Conservation (phyloP, 2,113 vertebrate species). For the Arenaria interpres region DNA sequence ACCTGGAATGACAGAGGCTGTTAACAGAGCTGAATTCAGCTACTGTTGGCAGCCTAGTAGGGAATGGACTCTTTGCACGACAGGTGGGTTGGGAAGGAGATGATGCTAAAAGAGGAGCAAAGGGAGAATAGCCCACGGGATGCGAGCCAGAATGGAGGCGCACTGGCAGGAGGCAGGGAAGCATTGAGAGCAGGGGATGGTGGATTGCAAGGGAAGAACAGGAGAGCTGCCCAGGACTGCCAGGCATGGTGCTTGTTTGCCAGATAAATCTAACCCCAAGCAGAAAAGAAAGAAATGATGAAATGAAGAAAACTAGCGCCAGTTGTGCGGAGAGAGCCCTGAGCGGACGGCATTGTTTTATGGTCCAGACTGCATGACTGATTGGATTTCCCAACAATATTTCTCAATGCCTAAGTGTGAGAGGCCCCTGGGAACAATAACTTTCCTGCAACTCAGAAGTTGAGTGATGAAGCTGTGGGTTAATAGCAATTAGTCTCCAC, state of each 20-base stretch:
- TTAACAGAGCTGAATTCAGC: neutral
- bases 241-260: neutral
- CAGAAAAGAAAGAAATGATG: neutral
- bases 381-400: conserved; percentile 27
- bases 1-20: neutral
- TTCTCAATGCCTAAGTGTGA: conserved; percentile 25
- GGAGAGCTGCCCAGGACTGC: neutral
- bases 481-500: conserved; percentile 58
- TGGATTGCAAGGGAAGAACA: neutral
- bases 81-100: neutral
- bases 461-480: conserved; percentile 31
- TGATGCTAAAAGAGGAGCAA: neutral
- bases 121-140: neutral
- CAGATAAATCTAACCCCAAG: neutral
- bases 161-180: neutral
- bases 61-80: neutral
- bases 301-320: neutral
- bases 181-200: fast-evolving
- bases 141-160: neutral
- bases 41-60: neutral
- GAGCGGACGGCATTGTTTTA: conserved; percentile 6
- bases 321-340: neutral
- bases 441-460: neutral
- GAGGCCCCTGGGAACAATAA: conserved; percentile 49
- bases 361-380: neutral